phyloP scores from a whole-genome alignment of 1,140 invertebrate genomes.

The Watersipora subatra region DNA sequence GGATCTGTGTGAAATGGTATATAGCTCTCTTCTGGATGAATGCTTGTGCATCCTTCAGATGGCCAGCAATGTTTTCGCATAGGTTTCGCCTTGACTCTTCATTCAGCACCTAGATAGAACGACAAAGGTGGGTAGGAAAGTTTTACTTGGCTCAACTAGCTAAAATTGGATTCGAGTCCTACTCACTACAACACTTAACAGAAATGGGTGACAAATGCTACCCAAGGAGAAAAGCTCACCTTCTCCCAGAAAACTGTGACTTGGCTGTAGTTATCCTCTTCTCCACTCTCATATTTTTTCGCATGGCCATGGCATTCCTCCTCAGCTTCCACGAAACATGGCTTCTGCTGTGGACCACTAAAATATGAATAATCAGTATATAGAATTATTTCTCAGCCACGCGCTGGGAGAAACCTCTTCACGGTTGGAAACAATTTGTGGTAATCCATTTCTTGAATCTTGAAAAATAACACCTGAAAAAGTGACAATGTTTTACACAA shows the following conservation, averaged over 20 bases:
- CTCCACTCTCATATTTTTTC: slow-evolving; percentile 57
- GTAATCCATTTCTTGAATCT: too few relatives aligned
- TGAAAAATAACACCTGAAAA: too few relatives aligned
- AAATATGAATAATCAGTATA: too few relatives aligned
- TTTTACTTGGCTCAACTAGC: too few relatives aligned
- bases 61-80: slow-evolving; percentile 64
- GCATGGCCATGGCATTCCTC: slow-evolving; percentile 23
- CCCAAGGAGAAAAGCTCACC: slow-evolving; percentile 24
- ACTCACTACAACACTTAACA: too few relatives aligned
- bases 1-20: slow-evolving; percentile 38
- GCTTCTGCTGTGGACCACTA: slow-evolving; percentile 52
- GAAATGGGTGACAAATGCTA: too few relatives aligned
- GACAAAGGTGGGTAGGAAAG: neutral
- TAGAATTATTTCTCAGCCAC: too few relatives aligned
- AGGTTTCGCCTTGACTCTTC: slow-evolving; percentile 56
- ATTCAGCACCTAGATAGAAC: slow-evolving; percentile 53
- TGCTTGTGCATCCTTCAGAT: slow-evolving; percentile 59
- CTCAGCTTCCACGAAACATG: slow-evolving; percentile 25
- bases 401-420: too few relatives aligned
- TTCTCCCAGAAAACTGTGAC: slow-evolving; percentile 63
- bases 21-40: slow-evolving; percentile 59
- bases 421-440: too few relatives aligned
- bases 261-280: slow-evolving; percentile 80
- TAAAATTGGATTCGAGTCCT: too few relatives aligned
- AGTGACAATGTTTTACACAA: too few relatives aligned